Evolutionary conservation across 92 coral and sea anemone genomes (phyloP).

Genomic region (Phymanthus crucifer): DNA sequence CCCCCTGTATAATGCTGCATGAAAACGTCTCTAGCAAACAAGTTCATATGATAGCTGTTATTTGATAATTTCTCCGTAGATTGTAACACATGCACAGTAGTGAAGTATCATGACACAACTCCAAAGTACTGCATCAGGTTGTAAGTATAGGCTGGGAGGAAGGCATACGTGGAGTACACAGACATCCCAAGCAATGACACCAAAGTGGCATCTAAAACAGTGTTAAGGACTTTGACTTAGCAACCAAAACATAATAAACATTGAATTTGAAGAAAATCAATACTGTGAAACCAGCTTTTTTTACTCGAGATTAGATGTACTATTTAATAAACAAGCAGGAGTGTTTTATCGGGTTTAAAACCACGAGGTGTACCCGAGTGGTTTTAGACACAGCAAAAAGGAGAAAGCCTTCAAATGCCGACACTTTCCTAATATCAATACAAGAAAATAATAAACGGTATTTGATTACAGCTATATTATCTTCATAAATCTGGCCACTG

Average conservation of each 20-base stretch:
- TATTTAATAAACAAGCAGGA: background rate
- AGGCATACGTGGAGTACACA: constrained; percentile 91
- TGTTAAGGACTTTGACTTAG: constrained; percentile 49
- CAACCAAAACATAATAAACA: too few species aligned
- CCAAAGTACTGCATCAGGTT: constrained; percentile 72
- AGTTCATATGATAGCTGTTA: background rate
- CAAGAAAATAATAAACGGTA: too few species aligned
- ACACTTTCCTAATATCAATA: too few species aligned
- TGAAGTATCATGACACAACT: background rate
- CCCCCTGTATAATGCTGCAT: too few species aligned
- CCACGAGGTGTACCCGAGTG: too few species aligned
- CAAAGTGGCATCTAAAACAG: constrained; percentile 68
- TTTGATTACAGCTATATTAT: too few species aligned
- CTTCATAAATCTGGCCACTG: too few species aligned
- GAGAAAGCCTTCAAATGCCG: too few species aligned
- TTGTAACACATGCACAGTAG: background rate
- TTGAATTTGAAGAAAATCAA: background rate
- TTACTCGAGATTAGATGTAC: background rate
- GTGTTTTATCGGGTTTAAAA: too few species aligned
- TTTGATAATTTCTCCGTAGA: background rate
- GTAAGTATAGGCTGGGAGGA: constrained; percentile 79
- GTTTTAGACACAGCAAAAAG: too few species aligned
- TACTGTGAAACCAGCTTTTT: background rate
- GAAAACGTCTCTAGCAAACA: background rate
- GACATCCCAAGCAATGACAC: constrained; percentile 91